These are phyloP conservation scores for Puntigrus tetrazona DNA, from an alignment of 2,113 vertebrate genomes.

Conservation along the genomic window DNA sequence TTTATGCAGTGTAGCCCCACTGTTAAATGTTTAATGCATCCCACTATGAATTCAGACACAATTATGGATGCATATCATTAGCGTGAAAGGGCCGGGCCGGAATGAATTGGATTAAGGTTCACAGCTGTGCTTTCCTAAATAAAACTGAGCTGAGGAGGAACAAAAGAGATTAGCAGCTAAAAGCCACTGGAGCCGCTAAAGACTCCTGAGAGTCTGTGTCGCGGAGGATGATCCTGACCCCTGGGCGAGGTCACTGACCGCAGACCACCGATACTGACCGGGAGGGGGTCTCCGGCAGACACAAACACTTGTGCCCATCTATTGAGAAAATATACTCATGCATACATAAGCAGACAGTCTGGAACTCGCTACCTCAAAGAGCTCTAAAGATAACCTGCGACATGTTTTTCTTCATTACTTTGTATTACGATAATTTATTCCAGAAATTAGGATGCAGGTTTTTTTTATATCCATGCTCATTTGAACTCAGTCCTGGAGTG, in stretches of 20 bases:
- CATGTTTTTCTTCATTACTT: background rate
- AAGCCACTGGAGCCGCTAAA: slow-evolving; percentile 48
- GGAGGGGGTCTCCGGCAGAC: background rate
- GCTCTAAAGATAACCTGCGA: background rate
- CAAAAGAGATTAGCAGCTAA: slow-evolving; percentile 54
- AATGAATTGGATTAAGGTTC: slow-evolving; percentile 47
- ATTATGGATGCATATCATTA: slow-evolving; percentile 28
- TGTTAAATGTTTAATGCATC: slow-evolving; percentile 35
- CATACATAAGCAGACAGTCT: background rate
- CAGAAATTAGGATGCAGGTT: background rate
- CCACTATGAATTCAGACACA: slow-evolving; percentile 8
- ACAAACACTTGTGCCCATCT: slow-evolving; percentile 17
- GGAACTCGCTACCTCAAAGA: background rate
- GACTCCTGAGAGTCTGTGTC: slow-evolving; percentile 40
- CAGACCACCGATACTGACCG: slow-evolving; percentile 19
- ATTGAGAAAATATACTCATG: slow-evolving; percentile 9
- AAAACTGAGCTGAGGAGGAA: slow-evolving; percentile 38
- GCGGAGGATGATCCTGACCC: slow-evolving; percentile 41
- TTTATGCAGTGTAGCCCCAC: slow-evolving; percentile 1
- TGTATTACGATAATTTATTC: background rate
- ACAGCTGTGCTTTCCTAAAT: slow-evolving; percentile 52
- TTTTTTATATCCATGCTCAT: background rate
- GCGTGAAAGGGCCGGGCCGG: slow-evolving; percentile 18
- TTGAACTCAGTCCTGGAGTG: background rate
- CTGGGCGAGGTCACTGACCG: slow-evolving; percentile 41